Conservation (phyloP, 2,797 vertebrate species). For the Distichodus sexfasciatus region DNA sequence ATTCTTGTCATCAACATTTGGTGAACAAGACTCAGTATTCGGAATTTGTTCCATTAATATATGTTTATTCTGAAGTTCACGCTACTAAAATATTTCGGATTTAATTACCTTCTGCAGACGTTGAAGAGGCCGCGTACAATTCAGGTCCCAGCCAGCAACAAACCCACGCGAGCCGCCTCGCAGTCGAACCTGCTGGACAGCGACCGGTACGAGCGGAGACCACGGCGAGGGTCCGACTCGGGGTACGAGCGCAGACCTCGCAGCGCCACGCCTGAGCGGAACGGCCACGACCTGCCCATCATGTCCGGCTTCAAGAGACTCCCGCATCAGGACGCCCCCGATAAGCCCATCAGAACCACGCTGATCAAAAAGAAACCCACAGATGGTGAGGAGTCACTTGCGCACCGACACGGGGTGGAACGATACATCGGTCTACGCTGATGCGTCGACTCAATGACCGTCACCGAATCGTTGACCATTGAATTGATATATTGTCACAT, state of each 20-base stretch:
- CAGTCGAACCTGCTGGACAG: conserved; percentile 72
- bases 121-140: conserved; percentile 86
- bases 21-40: too few relatives aligned
- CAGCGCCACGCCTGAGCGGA: conserved; percentile 61
- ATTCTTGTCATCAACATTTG: too few relatives aligned
- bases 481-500: too few relatives aligned
- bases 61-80: not conserved
- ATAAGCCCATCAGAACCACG: conserved; percentile 81
- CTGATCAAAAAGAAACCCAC: conserved; percentile 79
- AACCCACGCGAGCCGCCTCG: conserved; percentile 65
- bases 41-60: too few relatives aligned
- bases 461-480: too few relatives aligned
- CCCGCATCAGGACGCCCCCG: conserved; percentile 65
- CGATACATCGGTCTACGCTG: not conserved
- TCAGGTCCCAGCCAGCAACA: conserved; percentile 74
- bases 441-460: too few relatives aligned
- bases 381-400: too few relatives aligned
- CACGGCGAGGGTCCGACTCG: conserved; percentile 62
- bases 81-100: not conserved
- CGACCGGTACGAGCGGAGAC: conserved; percentile 46
- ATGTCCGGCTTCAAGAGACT: conserved; percentile 89
- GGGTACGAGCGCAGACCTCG: conserved; percentile 57
- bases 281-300: conserved; percentile 71
- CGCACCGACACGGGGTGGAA: too few relatives aligned
- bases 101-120: conserved; percentile 69